Conservation (phyloP, 2,113 vertebrate genomes). For the Neolamprologus modestus region DNA sequence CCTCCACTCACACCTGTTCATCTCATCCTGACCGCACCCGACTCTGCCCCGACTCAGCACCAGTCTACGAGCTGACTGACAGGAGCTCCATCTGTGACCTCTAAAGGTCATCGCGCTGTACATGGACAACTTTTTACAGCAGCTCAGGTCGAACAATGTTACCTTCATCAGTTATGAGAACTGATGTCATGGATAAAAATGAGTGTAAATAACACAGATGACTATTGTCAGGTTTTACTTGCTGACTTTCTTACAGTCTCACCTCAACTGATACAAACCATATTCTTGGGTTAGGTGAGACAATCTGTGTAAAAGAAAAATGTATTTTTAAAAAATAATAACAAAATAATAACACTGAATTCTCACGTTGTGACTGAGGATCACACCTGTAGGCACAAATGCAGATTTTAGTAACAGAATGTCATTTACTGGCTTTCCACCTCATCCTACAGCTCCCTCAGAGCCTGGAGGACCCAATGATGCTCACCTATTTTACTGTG, state of each 20-base stretch:
- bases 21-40: slow-evolving; percentile 29
- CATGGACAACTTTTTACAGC: slow-evolving; percentile 3
- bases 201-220: not conserved
- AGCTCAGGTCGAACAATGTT: not conserved
- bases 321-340: not conserved
- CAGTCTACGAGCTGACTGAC: slow-evolving; percentile 35
- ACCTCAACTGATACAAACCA: not conserved
- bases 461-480: not conserved
- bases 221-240: not conserved
- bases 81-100: slow-evolving; percentile 36
- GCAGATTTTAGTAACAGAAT: not conserved
- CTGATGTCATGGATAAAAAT: not conserved
- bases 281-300: not conserved
- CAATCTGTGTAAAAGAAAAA: not conserved
- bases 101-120: slow-evolving; percentile 13
- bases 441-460: not conserved
- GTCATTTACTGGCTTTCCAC: not conserved
- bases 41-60: slow-evolving; percentile 32
- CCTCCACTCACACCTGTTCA: slow-evolving; percentile 51
- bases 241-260: not conserved
- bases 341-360: not conserved
- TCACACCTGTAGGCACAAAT: not conserved
- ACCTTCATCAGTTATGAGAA: not conserved
- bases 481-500: not conserved
- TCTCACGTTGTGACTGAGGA: not conserved